These are phyloP conservation scores for Mionectes olivaceus DNA, from an alignment of 2,797 vertebrate genomes.

Conservation along the genomic window DNA sequence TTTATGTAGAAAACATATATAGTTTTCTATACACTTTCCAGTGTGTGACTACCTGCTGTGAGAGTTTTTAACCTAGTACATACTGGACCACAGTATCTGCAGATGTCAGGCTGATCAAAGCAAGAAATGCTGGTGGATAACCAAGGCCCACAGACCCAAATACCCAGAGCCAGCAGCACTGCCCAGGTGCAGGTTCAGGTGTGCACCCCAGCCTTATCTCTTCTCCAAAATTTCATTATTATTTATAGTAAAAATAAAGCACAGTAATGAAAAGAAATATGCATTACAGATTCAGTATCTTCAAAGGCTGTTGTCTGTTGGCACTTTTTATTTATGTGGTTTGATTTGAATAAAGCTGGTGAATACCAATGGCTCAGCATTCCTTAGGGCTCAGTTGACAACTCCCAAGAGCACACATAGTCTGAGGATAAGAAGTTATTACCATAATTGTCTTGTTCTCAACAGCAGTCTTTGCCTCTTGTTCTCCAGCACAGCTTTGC, in stretches of 20 bases:
- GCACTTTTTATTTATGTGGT: slow-evolving; percentile 34
- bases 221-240: not conserved
- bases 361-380: slow-evolving; percentile 21
- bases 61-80: not conserved
- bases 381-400: slow-evolving; percentile 16
- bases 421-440: slow-evolving; percentile 20
- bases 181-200: not conserved
- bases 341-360: slow-evolving; percentile 18
- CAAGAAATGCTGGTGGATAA: not conserved
- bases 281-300: not conserved
- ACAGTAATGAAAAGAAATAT: not conserved
- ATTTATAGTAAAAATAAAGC: slow-evolving; percentile 1
- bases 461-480: not conserved
- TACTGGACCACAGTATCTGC: not conserved
- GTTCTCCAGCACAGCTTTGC: not conserved
- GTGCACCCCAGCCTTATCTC: not conserved
- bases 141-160: not conserved
- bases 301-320: slow-evolving; percentile 40
- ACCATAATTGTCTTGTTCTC: slow-evolving; percentile 11
- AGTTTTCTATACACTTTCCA: not conserved
- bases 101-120: not conserved
- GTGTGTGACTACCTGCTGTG: not conserved
- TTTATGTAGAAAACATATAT: not conserved
- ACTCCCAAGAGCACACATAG: not conserved
- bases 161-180: not conserved